These are phyloP conservation scores for Stegastes partitus DNA, from an alignment of 2,113 vertebrate species.

Conservation along the genomic window DNA sequence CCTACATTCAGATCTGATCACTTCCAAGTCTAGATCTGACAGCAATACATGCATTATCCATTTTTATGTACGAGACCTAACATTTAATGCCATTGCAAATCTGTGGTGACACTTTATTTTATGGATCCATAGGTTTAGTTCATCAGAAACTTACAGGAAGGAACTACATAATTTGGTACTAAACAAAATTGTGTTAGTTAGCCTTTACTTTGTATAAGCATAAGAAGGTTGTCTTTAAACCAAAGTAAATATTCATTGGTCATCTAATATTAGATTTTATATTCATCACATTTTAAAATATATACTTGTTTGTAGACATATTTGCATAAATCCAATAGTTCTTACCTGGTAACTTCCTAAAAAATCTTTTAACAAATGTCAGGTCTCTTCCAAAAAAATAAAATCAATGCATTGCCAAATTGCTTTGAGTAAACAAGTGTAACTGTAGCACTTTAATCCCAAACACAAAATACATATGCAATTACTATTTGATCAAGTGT, in stretches of 20 bases:
- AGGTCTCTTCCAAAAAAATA: neutral
- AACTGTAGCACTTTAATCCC: constrained; percentile 7
- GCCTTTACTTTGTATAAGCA: no score
- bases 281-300: no score
- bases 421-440: constrained; percentile 18
- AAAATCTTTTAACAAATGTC: neutral
- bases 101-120: constrained; percentile 8
- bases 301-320: no score
- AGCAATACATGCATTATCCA: constrained; percentile 13
- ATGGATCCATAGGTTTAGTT: neutral
- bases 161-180: no score
- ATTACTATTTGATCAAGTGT: constrained; percentile 53
- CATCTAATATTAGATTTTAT: no score
- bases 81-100: neutral
- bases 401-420: neutral
- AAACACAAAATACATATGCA: neutral
- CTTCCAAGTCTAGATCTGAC: constrained; percentile 24
- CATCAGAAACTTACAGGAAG: no score
- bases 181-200: no score
- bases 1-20: constrained; percentile 3
- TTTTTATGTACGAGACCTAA: constrained; percentile 9
- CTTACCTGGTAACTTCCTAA: neutral
- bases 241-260: no score
- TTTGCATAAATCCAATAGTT: neutral
- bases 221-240: no score